phyloP scores from a whole-genome alignment of 2,888 invertebrate genomes.

The Zaprionus obscuricornis region DNA sequence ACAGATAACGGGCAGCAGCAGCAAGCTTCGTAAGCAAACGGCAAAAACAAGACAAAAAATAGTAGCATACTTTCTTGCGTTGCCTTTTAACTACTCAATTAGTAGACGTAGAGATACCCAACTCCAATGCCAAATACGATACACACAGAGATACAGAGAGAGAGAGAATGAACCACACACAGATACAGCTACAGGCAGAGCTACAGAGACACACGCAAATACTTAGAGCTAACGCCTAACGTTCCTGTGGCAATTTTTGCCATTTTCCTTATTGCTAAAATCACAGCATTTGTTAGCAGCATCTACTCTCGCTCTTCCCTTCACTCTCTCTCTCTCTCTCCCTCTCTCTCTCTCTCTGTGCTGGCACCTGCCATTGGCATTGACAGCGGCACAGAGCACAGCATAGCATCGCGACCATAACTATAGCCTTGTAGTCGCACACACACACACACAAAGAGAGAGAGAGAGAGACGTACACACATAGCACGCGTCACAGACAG shows the following conservation, averaged over 20 bases:
- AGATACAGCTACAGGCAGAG: no score
- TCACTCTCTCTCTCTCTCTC: constrained; percentile 2
- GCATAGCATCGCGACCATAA: not conserved
- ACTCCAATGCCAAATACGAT: not conserved
- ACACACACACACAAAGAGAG: not conserved
- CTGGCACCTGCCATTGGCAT: constrained; percentile 70
- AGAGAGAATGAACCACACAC: not conserved
- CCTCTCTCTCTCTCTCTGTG: constrained; percentile 15
- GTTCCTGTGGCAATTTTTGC: not conserved
- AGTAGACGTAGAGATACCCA: constrained; percentile 45
- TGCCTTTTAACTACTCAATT: constrained; percentile 67
- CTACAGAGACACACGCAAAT: not conserved
- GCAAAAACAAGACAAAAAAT: constrained; percentile 20
- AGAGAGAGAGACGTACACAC: no score
- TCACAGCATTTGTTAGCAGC: constrained; percentile 50
- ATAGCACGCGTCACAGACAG: no score
- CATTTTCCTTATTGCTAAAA: constrained; percentile 43
- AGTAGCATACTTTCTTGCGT: constrained; percentile 59
- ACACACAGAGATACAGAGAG: not conserved
- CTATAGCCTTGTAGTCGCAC: not conserved
- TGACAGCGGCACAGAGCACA: constrained; percentile 45
- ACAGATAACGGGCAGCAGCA: constrained; percentile 4
- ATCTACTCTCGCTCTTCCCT: constrained; percentile 9
- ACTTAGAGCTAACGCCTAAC: not conserved
- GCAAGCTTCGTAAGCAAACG: not conserved